phyloP scores from a whole-genome alignment of 2,113 vertebrate genomes.

The Gobio gobio region DNA sequence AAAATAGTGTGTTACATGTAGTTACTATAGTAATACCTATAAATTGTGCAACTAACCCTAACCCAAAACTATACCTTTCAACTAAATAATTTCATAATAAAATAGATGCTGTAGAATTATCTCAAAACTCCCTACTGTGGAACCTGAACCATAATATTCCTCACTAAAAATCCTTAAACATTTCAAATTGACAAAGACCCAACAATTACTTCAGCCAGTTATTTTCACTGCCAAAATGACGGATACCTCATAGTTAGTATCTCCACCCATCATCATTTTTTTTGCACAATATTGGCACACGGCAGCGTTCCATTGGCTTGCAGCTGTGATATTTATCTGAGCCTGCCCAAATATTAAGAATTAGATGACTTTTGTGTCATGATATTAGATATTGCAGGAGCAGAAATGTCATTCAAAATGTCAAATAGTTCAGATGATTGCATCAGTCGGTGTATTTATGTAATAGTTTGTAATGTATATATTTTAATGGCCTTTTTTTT shows the following conservation, averaged over 20 bases:
- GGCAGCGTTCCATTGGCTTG: conserved; percentile 16
- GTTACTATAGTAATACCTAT: too few relatives aligned
- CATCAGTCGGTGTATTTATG: background rate
- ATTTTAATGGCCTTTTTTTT: background rate
- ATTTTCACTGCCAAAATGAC: conserved; percentile 31
- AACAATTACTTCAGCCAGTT: conserved; percentile 20
- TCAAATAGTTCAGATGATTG: background rate
- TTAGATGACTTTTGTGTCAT: background rate
- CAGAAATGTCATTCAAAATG: background rate
- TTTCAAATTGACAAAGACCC: background rate
- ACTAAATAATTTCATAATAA: background rate
- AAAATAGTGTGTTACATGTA: too few relatives aligned
- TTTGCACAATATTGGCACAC: conserved; percentile 44
- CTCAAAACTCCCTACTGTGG: background rate
- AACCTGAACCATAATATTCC: background rate
- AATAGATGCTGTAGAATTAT: background rate
- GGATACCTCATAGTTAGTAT: conserved; percentile 20
- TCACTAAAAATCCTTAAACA: background rate
- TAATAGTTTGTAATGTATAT: background rate
- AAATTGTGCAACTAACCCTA: too few relatives aligned
- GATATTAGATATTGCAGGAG: conserved; percentile 1
- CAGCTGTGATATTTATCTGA: conserved; percentile 28
- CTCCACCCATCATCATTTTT: conserved; percentile 41
- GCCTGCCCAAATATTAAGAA: conserved; percentile 4
- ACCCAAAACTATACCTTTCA: too few relatives aligned